A percentile compares a stretch with the other conserved stretches of the same genome.
Conservation (phyloP, 2,797 vertebrate species). For the Macropodus opercularis region DNA sequence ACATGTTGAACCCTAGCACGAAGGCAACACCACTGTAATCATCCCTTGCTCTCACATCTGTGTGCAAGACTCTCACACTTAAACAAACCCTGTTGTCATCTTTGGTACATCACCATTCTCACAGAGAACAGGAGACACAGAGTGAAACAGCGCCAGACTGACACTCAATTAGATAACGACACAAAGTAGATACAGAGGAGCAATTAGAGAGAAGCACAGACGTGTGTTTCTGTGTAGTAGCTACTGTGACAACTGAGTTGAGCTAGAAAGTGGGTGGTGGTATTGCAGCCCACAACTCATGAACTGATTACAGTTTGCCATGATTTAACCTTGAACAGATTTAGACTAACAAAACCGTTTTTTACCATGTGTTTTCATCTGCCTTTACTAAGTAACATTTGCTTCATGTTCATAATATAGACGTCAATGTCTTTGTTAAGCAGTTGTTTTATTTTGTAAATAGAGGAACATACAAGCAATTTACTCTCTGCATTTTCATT, state of each 20-base stretch:
- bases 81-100: neutral
- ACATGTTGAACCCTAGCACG: neutral
- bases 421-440: too few species aligned
- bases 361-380: too few species aligned
- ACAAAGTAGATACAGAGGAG: neutral
- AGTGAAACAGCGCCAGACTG: neutral
- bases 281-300: neutral
- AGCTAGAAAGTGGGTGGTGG: neutral
- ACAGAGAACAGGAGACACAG: slow-evolving; percentile 3
- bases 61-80: slow-evolving; percentile 32
- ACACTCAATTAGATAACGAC: slow-evolving; percentile 14
- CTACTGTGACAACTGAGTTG: neutral
- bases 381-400: too few species aligned
- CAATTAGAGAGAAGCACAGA: slow-evolving; percentile 23
- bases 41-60: slow-evolving; percentile 75
- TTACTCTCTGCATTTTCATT: neutral
- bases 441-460: too few species aligned
- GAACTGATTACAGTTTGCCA: neutral
- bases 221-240: neutral
- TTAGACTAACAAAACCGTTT: neutral
- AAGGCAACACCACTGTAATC: slow-evolving; percentile 77
- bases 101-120: slow-evolving; percentile 14
- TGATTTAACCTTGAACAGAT: neutral
- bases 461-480: too few species aligned
- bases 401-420: too few species aligned